Evolutionary conservation across 2,797 vertebrate species (phyloP).

Genomic region (Champsocephalus gunnari): DNA sequence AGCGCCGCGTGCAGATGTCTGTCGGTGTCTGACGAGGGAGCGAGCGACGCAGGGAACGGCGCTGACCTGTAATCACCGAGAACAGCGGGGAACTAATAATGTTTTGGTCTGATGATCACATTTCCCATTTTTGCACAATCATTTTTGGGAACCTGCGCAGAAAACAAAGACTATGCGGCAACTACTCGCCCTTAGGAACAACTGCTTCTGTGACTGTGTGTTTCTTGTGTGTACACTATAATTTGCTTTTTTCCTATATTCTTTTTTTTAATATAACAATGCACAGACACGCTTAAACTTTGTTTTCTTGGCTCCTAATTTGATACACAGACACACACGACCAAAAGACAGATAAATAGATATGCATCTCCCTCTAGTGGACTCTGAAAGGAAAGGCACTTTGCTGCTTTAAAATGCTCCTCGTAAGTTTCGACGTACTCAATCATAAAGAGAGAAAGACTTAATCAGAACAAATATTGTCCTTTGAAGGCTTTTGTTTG

Average conservation of each 20-base stretch:
- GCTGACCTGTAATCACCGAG: conserved; percentile 90
- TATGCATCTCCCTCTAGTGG: conserved; percentile 81
- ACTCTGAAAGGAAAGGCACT: neutral
- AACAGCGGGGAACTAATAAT: conserved; percentile 84
- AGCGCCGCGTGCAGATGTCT: conserved; percentile 93
- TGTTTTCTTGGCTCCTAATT: conserved; percentile 11
- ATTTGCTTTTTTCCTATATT: neutral
- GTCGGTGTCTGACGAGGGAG: conserved; percentile 36
- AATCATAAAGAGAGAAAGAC: neutral
- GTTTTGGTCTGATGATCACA: conserved; percentile 88
- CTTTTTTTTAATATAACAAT: conserved; percentile 11
- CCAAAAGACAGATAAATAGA: conserved; percentile 41
- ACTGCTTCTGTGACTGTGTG: neutral
- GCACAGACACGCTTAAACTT: conserved; percentile 20
- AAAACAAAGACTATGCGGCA: conserved; percentile 53
- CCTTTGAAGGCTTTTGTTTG: neutral
- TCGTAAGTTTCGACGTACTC: neutral
- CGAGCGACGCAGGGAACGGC: conserved; percentile 67
- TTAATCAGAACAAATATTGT: neutral
- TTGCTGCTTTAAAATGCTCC: conserved; percentile 34
- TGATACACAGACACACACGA: too few relatives aligned
- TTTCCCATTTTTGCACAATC: conserved; percentile 84
- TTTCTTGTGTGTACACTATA: fast-evolving
- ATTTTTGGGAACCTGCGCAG: conserved; percentile 88
- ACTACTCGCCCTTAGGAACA: conserved; percentile 35